A percentile compares a stretch with the other conserved stretches of the same genome.
These are phyloP conservation scores for Salvelinus alpinus DNA, from an alignment of 2,113 vertebrate genomes.

Conservation along the genomic window DNA sequence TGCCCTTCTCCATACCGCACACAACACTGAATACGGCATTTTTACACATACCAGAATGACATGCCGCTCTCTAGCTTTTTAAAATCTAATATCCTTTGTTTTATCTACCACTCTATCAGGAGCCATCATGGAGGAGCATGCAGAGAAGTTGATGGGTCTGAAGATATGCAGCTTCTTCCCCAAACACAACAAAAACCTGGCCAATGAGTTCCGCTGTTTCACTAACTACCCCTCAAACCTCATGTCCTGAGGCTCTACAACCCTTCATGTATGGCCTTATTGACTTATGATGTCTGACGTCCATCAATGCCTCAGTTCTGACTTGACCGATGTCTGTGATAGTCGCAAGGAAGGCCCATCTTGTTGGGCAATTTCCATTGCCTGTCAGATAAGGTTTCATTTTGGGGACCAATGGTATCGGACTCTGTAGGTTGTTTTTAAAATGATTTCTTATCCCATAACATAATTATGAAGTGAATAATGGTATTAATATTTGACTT, in stretches of 20 bases:
- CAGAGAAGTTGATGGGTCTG: slow-evolving; percentile 79
- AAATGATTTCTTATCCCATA: not conserved
- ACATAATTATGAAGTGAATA: not conserved
- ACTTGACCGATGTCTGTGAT: not conserved
- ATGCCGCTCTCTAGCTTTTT: not conserved
- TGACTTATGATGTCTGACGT: not conserved
- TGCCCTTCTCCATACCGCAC: not conserved
- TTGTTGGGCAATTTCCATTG: not conserved
- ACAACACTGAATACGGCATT: not conserved
- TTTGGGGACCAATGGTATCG: not conserved
- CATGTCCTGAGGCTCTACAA: slow-evolving; percentile 46
- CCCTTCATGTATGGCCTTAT: not conserved
- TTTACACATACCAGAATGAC: not conserved
- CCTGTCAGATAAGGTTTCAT: not conserved
- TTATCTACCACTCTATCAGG: slow-evolving; percentile 62
- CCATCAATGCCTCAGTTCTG: not conserved
- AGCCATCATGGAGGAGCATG: slow-evolving; percentile 85
- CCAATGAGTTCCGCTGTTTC: slow-evolving; percentile 92
- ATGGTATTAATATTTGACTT: not conserved
- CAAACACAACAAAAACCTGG: slow-evolving; percentile 78
- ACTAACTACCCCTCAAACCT: slow-evolving; percentile 85
- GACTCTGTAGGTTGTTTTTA: not conserved
- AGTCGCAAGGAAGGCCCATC: not conserved
- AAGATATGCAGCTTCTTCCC: slow-evolving; percentile 87
- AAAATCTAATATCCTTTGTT: not conserved